phyloP scores from a whole-genome alignment of 2,113 vertebrate genomes.

The Zapornia atra region DNA sequence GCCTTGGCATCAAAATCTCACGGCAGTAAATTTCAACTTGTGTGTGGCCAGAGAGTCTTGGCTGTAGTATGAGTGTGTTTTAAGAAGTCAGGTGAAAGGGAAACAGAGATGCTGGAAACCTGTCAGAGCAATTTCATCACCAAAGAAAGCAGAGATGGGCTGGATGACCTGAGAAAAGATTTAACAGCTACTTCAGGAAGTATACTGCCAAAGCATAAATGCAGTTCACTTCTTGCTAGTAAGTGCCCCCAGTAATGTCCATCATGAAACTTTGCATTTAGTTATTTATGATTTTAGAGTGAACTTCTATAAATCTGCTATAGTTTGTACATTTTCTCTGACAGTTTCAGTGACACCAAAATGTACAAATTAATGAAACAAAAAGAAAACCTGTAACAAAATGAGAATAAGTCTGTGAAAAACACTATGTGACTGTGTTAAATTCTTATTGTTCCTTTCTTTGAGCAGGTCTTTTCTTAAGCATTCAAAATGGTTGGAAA shows the following conservation, averaged over 20 bases:
- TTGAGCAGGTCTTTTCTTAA: not conserved
- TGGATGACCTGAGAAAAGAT: not conserved
- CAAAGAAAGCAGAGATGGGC: not conserved
- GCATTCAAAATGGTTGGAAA: not conserved
- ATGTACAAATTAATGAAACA: not conserved
- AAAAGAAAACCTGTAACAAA: not conserved
- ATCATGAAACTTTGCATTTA: not conserved
- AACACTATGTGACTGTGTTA: not conserved
- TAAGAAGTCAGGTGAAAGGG: not conserved
- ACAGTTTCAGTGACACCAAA: not conserved
- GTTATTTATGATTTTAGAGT: not conserved
- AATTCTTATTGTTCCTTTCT: not conserved
- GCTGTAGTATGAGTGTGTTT: not conserved
- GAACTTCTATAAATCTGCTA: not conserved
- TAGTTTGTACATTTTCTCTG: not conserved
- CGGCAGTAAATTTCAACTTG: not conserved
- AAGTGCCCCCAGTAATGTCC: not conserved
- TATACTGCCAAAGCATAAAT: not conserved
- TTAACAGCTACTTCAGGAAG: not conserved
- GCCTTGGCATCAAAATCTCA: conserved; percentile 5
- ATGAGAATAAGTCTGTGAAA: not conserved
- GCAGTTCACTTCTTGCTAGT: not conserved
- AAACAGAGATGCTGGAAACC: not conserved
- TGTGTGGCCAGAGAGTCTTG: not conserved
- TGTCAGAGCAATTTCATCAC: not conserved